These are phyloP conservation scores for Lycophotia porphyrea DNA, from an alignment of 2,888 invertebrate species.

Conservation along the genomic window DNA sequence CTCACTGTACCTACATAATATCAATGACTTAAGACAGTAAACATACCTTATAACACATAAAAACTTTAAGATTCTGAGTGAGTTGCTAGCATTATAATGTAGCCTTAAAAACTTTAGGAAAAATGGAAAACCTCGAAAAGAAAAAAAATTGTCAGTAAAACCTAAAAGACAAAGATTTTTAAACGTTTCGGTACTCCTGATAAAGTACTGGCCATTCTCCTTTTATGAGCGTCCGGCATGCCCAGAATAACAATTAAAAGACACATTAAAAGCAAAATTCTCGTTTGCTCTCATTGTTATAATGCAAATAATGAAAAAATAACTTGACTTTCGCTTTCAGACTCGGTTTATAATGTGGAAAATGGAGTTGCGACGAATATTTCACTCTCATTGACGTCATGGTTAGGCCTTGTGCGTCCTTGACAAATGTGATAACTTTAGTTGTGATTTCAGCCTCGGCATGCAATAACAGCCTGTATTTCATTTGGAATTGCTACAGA, in stretches of 20 bases:
- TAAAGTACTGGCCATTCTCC: constrained; percentile 54
- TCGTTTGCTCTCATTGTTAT: constrained; percentile 47
- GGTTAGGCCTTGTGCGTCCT: not conserved
- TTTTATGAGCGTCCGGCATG: constrained; percentile 70
- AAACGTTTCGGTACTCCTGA: constrained; percentile 43
- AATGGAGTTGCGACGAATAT: constrained; percentile 22
- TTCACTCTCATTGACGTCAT: not conserved
- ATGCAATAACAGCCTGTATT: not conserved
- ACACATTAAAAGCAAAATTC: constrained; percentile 55
- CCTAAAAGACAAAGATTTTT: constrained; percentile 49
- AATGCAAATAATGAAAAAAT: constrained; percentile 43
- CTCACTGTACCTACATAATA: not conserved
- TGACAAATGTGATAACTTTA: constrained; percentile 1
- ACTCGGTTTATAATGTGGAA: constrained; percentile 5
- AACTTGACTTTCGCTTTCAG: constrained; percentile 31
- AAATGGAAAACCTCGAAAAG: not conserved
- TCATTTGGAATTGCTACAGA: not conserved
- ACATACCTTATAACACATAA: not conserved
- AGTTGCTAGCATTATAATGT: not conserved
- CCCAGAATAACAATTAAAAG: constrained; percentile 58
- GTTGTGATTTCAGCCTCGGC: not conserved
- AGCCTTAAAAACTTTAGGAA: not conserved
- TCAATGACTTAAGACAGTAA: not conserved
- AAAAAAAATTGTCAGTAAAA: constrained; percentile 18
- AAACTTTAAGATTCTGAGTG: not conserved